Percentiles rank a stretch among this genome's conserved stretches.
Evolutionary conservation across 2,888 invertebrate species (phyloP).

Genomic region (Lithosia quadra): DNA sequence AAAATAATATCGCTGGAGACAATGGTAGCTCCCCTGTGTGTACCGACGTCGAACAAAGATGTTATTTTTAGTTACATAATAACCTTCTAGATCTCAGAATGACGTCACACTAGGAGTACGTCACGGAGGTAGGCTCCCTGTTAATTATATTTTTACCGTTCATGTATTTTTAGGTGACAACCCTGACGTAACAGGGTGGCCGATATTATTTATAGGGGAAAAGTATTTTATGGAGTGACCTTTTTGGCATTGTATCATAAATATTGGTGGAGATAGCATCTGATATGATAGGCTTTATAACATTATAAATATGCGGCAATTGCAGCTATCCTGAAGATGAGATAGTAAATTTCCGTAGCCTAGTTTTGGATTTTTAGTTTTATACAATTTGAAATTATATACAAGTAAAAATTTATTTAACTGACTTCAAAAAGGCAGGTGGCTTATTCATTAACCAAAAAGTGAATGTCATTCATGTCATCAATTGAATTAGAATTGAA

Average conservation of each 20-base stretch:
- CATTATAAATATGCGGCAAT: background rate
- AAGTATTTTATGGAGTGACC: slow-evolving; percentile 37
- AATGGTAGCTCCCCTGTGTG: too few relatives aligned
- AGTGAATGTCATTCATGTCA: too few relatives aligned
- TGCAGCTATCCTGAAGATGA: background rate
- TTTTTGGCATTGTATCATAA: slow-evolving; percentile 6
- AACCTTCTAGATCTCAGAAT: slow-evolving; percentile 10
- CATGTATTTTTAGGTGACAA: slow-evolving; percentile 13
- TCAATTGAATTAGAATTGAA: too few relatives aligned
- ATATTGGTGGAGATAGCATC: background rate
- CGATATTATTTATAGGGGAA: slow-evolving; percentile 35
- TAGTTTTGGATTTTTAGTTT: too few relatives aligned
- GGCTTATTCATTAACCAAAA: too few relatives aligned
- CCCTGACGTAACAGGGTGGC: slow-evolving; percentile 14
- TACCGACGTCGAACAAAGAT: background rate
- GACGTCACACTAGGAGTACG: slow-evolving; percentile 2
- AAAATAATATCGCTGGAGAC: too few relatives aligned
- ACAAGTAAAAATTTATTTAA: too few relatives aligned
- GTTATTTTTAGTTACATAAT: slow-evolving; percentile 11
- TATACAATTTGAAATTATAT: too few relatives aligned
- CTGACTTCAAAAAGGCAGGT: too few relatives aligned
- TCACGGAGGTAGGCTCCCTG: background rate
- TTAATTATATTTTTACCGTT: slow-evolving; percentile 10
- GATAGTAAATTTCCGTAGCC: background rate
- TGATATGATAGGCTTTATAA: background rate